phyloP scores from a whole-genome alignment of 2,888 invertebrate species.

The Cheilosia pagana region DNA sequence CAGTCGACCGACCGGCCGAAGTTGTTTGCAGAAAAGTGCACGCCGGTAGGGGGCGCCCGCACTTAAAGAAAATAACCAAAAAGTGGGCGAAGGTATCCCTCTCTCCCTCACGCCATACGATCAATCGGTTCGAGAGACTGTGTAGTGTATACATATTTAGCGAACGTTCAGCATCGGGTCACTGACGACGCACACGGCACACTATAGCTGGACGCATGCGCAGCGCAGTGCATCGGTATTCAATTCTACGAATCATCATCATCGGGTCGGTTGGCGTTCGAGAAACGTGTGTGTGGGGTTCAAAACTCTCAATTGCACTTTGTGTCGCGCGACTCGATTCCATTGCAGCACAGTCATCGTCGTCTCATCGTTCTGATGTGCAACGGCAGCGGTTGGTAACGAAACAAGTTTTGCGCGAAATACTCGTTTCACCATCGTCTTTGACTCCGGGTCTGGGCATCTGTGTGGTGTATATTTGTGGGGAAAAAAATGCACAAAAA shows the following conservation, averaged over 20 bases:
- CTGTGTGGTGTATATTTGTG: slow-evolving; percentile 20
- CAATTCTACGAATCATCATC: slow-evolving; percentile 58
- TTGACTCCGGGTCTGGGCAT: slow-evolving; percentile 18
- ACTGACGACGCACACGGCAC: slow-evolving; percentile 1
- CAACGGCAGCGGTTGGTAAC: slow-evolving; percentile 44
- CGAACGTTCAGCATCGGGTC: slow-evolving; percentile 37
- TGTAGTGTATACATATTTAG: not conserved
- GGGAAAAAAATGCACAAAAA: slow-evolving; percentile 29
- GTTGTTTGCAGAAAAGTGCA: slow-evolving; percentile 42
- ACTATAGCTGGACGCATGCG: slow-evolving; percentile 39
- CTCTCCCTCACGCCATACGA: slow-evolving; percentile 17
- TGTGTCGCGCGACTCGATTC: slow-evolving; percentile 52
- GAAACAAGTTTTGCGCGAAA: slow-evolving; percentile 71
- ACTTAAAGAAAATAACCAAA: slow-evolving; percentile 12
- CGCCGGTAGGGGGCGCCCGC: slow-evolving; percentile 59
- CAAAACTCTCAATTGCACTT: slow-evolving; percentile 74
- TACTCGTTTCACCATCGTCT: slow-evolving; percentile 53
- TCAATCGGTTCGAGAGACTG: slow-evolving; percentile 14
- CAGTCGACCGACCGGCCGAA: slow-evolving; percentile 17
- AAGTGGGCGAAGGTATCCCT: slow-evolving; percentile 17
- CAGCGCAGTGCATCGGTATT: slow-evolving; percentile 52
- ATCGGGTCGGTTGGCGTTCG: slow-evolving; percentile 10
- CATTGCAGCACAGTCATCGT: slow-evolving; percentile 23
- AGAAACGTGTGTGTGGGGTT: slow-evolving; percentile 52
- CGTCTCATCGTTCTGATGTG: slow-evolving; percentile 57